Evolutionary conservation across 2,888 invertebrate species (phyloP).

Genomic region (Drosophila austrosaltans): DNA sequence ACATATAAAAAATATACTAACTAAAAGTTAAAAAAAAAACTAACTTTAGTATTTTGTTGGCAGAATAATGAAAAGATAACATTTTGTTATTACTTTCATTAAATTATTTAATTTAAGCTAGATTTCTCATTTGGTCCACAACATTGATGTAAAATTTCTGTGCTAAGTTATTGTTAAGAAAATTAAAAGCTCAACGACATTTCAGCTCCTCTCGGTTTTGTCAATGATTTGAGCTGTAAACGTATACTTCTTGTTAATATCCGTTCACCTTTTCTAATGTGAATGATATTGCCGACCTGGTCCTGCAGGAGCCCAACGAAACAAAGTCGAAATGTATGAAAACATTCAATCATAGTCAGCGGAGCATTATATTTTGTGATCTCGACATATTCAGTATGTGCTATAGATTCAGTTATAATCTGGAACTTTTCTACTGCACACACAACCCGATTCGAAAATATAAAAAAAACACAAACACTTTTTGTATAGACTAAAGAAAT

Average conservation of each 20-base stretch:
- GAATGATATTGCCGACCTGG: background rate
- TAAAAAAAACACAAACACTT: conserved; percentile 57
- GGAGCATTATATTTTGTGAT: background rate
- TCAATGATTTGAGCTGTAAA: background rate
- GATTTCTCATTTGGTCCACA: too few species aligned
- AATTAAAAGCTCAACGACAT: too few species aligned
- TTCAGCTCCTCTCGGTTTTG: too few species aligned
- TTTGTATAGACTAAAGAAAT: conserved; percentile 51
- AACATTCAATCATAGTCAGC: background rate
- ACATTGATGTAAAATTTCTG: too few species aligned
- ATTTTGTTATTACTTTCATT: too few species aligned
- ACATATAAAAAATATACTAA: too few species aligned
- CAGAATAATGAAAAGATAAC: too few species aligned
- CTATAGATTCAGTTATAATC: conserved; percentile 36
- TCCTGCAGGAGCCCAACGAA: background rate
- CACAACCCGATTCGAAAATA: conserved; percentile 48
- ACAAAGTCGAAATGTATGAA: background rate
- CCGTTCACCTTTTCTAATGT: background rate
- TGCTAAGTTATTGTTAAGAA: too few species aligned
- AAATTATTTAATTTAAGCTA: too few species aligned
- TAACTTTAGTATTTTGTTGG: too few species aligned
- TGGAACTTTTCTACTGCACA: conserved; percentile 63
- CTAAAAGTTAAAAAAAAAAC: too few species aligned
- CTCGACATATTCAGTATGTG: conserved; percentile 2
- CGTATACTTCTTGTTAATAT: background rate